Conservation (phyloP, 2,113 vertebrate species). For the Cricetomys ansorgei region DNA sequence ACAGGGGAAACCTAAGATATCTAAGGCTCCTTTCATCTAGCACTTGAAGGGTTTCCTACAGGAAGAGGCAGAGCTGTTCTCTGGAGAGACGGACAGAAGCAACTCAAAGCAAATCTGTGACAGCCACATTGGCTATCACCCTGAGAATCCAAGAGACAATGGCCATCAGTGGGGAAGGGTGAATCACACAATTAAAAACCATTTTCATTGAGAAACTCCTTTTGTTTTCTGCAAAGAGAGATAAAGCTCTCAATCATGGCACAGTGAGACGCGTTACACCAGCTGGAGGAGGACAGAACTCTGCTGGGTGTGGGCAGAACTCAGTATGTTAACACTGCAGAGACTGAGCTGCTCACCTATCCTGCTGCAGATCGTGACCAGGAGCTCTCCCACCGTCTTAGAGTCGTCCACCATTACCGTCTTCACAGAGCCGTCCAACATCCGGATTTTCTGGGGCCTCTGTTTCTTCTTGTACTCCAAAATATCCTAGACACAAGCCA, state of each 20-base stretch:
- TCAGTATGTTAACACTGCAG: background rate
- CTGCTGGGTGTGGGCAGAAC: background rate
- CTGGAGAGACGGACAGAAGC: background rate
- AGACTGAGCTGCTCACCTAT: constrained; percentile 89
- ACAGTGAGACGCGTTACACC: background rate
- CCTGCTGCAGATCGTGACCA: constrained; percentile 98
- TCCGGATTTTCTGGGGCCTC: constrained; percentile 98
- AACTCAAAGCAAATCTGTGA: background rate
- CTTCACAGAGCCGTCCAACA: constrained; percentile 98
- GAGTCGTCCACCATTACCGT: constrained; percentile 99
- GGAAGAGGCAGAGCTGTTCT: background rate
- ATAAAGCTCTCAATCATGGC: background rate
- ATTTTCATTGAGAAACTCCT: background rate
- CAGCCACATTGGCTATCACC: background rate
- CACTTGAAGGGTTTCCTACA: background rate
- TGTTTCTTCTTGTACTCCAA: constrained; percentile 99
- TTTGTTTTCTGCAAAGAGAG: constrained; percentile 3
- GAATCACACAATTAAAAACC: background rate
- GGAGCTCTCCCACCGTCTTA: constrained; percentile 97
- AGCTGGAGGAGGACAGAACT: no score
- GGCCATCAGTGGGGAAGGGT: background rate
- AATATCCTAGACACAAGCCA: constrained; percentile 90
- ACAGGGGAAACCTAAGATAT: background rate
- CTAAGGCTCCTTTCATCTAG: background rate
- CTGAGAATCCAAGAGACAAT: background rate